Conservation (phyloP, 30 jellyfish, hydroid and myxozoan genomes). For the Turritopsis rubra region DNA sequence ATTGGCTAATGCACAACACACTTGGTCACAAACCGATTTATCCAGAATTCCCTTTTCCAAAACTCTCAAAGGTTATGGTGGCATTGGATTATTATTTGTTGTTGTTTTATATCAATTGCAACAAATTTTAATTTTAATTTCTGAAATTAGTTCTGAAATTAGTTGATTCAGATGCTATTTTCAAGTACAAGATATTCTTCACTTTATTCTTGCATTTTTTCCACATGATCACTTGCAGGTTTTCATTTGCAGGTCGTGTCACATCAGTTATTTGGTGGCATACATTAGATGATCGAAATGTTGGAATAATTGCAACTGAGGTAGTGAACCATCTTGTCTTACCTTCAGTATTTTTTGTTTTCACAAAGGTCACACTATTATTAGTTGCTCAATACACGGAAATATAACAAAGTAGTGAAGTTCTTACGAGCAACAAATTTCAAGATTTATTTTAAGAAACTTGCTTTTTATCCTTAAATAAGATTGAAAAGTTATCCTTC, state of each 20-base stretch:
- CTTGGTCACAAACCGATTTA: conserved; percentile 18
- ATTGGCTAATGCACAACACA: neutral
- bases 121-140: no score
- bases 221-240: neutral
- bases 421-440: no score
- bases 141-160: no score
- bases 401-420: no score
- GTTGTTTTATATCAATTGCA: no score
- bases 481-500: no score
- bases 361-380: neutral
- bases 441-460: no score
- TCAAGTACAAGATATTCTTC: no score
- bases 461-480: no score
- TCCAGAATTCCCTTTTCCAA: conserved; percentile 13
- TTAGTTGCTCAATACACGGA: no score
- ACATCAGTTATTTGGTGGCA: conserved; percentile 86
- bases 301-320: conserved; percentile 82
- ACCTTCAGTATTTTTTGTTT: neutral
- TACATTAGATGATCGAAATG: conserved; percentile 69
- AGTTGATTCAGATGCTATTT: no score
- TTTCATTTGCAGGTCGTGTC: conserved; percentile 44
- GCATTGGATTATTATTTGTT: no score
- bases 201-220: neutral
- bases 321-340: conserved; percentile 31
- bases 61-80: conserved; percentile 16